These are phyloP conservation scores for Rhagonycha fulva DNA, from an alignment of 2,888 invertebrate genomes.

Conservation along the genomic window DNA sequence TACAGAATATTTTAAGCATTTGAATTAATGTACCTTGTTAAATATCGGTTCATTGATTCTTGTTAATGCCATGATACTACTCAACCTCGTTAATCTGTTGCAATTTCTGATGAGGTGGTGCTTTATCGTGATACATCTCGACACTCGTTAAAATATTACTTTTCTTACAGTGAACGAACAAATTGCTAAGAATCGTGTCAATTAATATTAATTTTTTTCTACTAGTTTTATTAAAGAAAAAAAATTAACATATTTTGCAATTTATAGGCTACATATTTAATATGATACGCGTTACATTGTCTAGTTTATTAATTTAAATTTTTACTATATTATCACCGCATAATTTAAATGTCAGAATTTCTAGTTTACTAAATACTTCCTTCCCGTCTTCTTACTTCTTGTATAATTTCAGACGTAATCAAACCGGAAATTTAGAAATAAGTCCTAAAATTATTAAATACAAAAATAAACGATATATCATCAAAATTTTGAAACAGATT, in stretches of 20 bases:
- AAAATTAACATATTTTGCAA: neutral
- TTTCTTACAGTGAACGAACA: neutral
- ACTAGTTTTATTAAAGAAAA: neutral
- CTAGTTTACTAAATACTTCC: neutral
- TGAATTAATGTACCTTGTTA: neutral
- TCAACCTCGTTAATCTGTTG: neutral
- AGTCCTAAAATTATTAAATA: neutral
- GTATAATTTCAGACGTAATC: neutral
- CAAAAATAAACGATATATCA: neutral
- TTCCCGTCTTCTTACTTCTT: neutral
- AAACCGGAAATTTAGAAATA: neutral
- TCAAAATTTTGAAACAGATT: neutral
- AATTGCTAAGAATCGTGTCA: neutral
- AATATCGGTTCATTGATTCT: neutral
- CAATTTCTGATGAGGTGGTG: neutral
- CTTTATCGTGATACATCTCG: neutral
- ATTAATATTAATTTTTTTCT: neutral
- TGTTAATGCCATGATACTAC: neutral
- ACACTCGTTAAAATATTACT: neutral
- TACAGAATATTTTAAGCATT: neutral
- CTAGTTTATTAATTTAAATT: neutral
- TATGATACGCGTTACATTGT: neutral
- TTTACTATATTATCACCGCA: neutral
- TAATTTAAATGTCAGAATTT: neutral
- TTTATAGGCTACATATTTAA: neutral